Percentiles rank a stretch among this genome's conserved stretches.
These are phyloP conservation scores for Argynnis bischoffii DNA, from an alignment of 2,888 invertebrate species.

Conservation along the genomic window DNA sequence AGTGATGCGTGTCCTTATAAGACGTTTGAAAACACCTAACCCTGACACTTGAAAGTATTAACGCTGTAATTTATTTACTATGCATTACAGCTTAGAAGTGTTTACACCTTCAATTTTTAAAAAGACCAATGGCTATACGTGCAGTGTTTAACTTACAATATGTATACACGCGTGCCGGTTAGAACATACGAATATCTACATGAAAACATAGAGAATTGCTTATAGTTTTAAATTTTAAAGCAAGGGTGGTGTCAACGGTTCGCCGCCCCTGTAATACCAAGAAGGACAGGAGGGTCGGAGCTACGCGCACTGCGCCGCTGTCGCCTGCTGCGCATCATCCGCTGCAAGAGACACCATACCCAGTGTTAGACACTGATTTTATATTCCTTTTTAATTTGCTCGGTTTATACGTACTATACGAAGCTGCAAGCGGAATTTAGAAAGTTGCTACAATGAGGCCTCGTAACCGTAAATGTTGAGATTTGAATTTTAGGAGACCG, in stretches of 20 bases:
- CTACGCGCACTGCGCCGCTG: slow-evolving; percentile 83
- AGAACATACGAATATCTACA: background rate
- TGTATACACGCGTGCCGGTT: too few relatives aligned
- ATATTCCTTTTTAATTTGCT: slow-evolving; percentile 51
- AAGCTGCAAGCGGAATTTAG: slow-evolving; percentile 51
- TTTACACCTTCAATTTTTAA: too few relatives aligned
- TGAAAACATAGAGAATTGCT: background rate
- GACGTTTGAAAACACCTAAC: background rate
- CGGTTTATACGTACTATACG: slow-evolving; percentile 45
- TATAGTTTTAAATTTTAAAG: background rate
- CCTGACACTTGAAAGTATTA: background rate
- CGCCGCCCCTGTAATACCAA: slow-evolving; percentile 63
- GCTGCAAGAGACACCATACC: slow-evolving; percentile 83
- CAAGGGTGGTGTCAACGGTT: slow-evolving; percentile 5
- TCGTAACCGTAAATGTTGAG: slow-evolving; percentile 30
- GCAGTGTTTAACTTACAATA: too few relatives aligned
- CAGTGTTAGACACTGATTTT: slow-evolving; percentile 80
- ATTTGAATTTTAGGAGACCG: background rate
- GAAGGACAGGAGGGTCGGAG: slow-evolving; percentile 62
- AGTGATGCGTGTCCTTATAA: background rate
- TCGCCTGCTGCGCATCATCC: slow-evolving; percentile 80
- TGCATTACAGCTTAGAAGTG: too few relatives aligned
- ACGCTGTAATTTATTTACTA: slow-evolving; percentile 5
- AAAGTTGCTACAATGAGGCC: slow-evolving; percentile 38
- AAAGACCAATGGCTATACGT: too few relatives aligned